Evolutionary conservation across 2,888 invertebrate species (phyloP).

Genomic region (Ametastegia equiseti): DNA sequence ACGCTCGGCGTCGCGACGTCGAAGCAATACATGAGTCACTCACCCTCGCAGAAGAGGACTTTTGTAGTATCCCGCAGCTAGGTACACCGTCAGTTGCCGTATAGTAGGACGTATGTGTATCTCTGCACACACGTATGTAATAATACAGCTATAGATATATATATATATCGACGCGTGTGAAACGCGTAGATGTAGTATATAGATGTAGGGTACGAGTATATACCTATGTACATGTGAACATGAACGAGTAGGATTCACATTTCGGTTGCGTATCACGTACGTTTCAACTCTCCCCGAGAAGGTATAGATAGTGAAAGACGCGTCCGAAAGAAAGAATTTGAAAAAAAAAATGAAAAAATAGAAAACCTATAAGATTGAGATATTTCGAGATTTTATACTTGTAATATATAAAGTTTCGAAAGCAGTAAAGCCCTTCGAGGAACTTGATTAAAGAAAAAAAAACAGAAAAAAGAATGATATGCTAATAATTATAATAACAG

Average conservation of each 20-base stretch:
- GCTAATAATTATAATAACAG: constrained; percentile 28
- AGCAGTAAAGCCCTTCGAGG: neutral
- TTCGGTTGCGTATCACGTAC: constrained; percentile 34
- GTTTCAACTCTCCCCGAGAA: neutral
- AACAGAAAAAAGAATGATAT: neutral
- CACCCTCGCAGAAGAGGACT: constrained; percentile 57
- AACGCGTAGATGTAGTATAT: neutral
- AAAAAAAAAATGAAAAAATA: neutral
- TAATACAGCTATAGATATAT: too few species aligned
- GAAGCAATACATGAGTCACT: constrained; percentile 74
- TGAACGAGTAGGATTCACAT: neutral
- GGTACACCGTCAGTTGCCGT: neutral
- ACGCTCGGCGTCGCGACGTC: constrained; percentile 70
- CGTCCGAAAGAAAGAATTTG: neutral
- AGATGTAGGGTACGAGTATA: neutral
- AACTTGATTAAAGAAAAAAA: neutral
- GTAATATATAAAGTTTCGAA: neutral
- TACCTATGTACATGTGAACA: neutral
- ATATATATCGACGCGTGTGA: neutral
- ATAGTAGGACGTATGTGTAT: neutral
- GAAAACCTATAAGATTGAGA: neutral
- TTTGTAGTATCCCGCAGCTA: constrained; percentile 26
- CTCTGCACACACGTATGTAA: neutral
- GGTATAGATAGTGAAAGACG: neutral
- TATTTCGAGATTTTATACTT: neutral